Conservation (phyloP, 2,888 invertebrate species). For the Drosophila pseudotakahashii region DNA sequence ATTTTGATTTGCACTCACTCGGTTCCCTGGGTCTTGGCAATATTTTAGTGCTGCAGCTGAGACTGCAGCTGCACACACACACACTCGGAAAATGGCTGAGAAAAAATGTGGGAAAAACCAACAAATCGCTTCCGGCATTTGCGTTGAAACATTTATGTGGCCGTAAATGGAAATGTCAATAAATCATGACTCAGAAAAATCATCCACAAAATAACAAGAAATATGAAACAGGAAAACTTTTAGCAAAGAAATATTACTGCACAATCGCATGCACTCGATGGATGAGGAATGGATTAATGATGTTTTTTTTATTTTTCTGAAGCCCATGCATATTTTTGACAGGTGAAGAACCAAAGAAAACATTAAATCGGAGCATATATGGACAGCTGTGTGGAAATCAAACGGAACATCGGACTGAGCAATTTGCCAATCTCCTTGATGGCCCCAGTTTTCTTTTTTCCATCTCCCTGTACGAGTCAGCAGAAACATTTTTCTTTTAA, state of each 20-base stretch:
- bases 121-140: slow-evolving; percentile 80
- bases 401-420: slow-evolving; percentile 26
- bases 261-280: slow-evolving; percentile 41
- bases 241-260: slow-evolving; percentile 49
- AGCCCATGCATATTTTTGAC: slow-evolving; percentile 14
- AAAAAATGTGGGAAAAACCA: slow-evolving; percentile 47
- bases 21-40: slow-evolving; percentile 41
- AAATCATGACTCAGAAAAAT: slow-evolving; percentile 71
- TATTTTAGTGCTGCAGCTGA: slow-evolving; percentile 54
- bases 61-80: slow-evolving; percentile 26
- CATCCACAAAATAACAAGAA: slow-evolving; percentile 51
- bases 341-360: slow-evolving; percentile 9
- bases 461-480: slow-evolving; percentile 26
- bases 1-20: slow-evolving; percentile 71
- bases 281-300: slow-evolving; percentile 6
- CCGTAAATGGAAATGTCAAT: slow-evolving; percentile 80
- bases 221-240: slow-evolving; percentile 60
- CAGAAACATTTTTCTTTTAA: slow-evolving; percentile 46
- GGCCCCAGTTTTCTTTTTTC: not conserved
- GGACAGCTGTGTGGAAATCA: slow-evolving; percentile 18
- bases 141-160: slow-evolving; percentile 77
- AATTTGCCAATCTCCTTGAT: slow-evolving; percentile 43
- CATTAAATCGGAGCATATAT: slow-evolving; percentile 14
- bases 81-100: slow-evolving; percentile 21
- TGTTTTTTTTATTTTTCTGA: not conserved